Percentiles rank a stretch among this genome's conserved stretches.
Evolutionary conservation across 1,140 invertebrate species (phyloP).

Genomic region (Sarcophaga bullata): DNA sequence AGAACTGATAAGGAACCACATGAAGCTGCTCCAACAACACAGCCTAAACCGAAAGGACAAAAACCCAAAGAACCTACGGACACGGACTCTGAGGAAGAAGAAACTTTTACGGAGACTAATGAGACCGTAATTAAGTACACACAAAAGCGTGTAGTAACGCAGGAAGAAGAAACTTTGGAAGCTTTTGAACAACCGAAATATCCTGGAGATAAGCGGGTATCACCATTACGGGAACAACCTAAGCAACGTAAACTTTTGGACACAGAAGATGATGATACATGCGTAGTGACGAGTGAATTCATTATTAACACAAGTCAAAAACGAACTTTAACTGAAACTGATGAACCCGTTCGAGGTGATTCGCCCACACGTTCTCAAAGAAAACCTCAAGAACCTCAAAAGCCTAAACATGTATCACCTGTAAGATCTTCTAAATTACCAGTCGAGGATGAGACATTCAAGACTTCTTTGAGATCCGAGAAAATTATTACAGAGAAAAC

Average conservation of each 20-base stretch:
- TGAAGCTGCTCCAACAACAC: not conserved
- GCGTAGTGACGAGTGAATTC: not conserved
- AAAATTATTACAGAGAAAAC: not conserved
- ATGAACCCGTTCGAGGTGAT: not conserved
- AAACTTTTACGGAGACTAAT: not conserved
- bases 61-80: not conserved
- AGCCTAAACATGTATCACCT: not conserved
- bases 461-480: not conserved
- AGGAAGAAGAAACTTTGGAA: too few relatives aligned
- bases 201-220: too few relatives aligned
- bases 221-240: too few relatives aligned
- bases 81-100: not conserved
- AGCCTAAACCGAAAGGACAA: not conserved
- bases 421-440: not conserved
- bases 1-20: too few relatives aligned
- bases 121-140: too few relatives aligned
- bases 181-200: too few relatives aligned
- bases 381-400: not conserved
- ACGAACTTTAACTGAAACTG: not conserved
- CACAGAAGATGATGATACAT: not conserved
- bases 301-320: not conserved
- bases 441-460: not conserved
- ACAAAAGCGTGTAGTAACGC: too few relatives aligned
- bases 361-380: not conserved
- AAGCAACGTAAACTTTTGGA: not conserved